phyloP scores from a whole-genome alignment of 2,113 vertebrate species.

The Oreochromis aureus region DNA sequence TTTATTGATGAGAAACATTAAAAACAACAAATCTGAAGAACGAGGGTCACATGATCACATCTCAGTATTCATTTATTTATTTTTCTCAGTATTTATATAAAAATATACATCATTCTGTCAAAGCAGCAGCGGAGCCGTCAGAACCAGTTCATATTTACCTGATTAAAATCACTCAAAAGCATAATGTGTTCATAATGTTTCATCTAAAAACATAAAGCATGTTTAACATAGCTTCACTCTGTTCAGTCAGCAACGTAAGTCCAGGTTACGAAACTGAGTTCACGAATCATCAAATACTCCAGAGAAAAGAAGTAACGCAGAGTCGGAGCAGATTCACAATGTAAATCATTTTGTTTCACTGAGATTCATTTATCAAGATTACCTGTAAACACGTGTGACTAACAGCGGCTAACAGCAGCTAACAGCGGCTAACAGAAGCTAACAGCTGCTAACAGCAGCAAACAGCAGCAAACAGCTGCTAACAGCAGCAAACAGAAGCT shows the following conservation, averaged over 20 bases:
- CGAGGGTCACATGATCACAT: background rate
- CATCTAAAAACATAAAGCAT: background rate
- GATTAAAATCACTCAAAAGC: background rate
- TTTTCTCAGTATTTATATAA: background rate
- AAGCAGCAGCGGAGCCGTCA: background rate
- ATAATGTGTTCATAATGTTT: background rate
- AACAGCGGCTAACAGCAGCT: fast-evolving
- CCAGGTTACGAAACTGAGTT: background rate
- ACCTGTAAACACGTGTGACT: background rate
- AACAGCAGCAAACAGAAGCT: fast-evolving
- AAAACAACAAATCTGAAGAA: background rate
- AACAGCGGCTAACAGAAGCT: fast-evolving
- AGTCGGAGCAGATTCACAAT: background rate
- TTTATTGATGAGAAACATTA: background rate
- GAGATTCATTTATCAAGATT: background rate
- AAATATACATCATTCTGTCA: background rate
- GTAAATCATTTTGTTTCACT: background rate
- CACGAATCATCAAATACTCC: fast-evolving
- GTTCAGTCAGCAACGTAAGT: background rate
- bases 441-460: fast-evolving
- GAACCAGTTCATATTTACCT: background rate
- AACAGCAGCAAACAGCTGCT: fast-evolving
- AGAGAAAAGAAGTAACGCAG: background rate
- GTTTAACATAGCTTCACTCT: background rate
- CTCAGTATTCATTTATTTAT: background rate